phyloP scores from a whole-genome alignment of 2,113 vertebrate genomes.

The Progne subis region DNA sequence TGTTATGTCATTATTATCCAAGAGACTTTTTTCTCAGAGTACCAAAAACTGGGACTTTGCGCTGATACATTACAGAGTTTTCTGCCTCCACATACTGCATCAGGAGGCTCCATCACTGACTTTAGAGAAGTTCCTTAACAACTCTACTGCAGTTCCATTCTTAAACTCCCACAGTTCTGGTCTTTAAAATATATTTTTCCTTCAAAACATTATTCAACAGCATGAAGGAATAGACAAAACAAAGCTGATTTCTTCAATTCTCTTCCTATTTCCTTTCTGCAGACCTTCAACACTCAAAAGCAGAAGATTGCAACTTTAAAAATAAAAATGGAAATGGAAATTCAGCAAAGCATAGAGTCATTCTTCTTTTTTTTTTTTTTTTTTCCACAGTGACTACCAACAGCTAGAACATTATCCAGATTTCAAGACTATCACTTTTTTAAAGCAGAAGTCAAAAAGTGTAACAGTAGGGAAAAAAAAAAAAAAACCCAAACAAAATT shows the following conservation, averaged over 20 bases:
- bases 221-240: neutral
- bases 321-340: neutral
- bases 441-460: neutral
- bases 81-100: neutral
- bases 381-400: neutral
- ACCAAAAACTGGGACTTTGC: neutral
- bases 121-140: neutral
- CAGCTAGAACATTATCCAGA: neutral
- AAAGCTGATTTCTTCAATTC: neutral
- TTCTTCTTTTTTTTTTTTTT: neutral
- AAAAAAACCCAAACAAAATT: neutral
- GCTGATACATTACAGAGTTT: rapidly evolving
- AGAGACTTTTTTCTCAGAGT: neutral
- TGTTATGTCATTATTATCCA: neutral
- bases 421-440: neutral
- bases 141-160: neutral
- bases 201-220: neutral
- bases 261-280: neutral
- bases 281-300: neutral
- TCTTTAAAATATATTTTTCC: neutral
- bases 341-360: neutral
- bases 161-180: neutral
- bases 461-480: neutral
- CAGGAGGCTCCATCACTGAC: neutral
- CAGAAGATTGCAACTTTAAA: neutral